Conservation (phyloP, 2,888 invertebrate genomes). For the Lasius platythorax region DNA sequence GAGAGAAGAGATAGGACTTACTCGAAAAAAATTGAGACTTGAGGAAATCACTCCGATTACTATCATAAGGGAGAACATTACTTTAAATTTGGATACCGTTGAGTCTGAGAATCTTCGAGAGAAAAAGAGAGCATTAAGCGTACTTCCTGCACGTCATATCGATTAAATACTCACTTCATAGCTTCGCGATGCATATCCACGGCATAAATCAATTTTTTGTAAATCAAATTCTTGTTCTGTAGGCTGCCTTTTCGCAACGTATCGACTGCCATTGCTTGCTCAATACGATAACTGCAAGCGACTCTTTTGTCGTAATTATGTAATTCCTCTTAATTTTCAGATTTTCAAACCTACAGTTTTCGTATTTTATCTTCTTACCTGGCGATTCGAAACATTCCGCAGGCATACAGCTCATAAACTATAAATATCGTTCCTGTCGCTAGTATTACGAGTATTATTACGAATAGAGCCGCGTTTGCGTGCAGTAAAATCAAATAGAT, state of each 20-base stretch:
- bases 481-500: neutral
- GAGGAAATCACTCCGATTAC: neutral
- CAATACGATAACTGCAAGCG: conserved; percentile 5
- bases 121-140: neutral
- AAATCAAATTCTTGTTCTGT: neutral
- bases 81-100: neutral
- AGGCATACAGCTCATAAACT: neutral
- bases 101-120: neutral
- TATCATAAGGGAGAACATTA: neutral
- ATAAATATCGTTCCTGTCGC: conserved; percentile 11
- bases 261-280: neutral
- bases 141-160: neutral
- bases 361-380: conserved; percentile 15
- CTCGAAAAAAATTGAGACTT: neutral
- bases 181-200: conserved; percentile 35
- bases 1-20: neutral
- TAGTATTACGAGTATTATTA: accelerated
- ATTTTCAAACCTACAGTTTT: neutral
- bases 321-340: neutral
- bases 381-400: conserved; percentile 24
- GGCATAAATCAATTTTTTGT: neutral
- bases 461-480: neutral
- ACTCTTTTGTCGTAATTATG: neutral
- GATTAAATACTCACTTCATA: conserved; percentile 4
- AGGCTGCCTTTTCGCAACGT: neutral